Evolutionary conservation across 2,113 vertebrate species (phyloP).

Genomic region (Atherinomorus stipes): DNA sequence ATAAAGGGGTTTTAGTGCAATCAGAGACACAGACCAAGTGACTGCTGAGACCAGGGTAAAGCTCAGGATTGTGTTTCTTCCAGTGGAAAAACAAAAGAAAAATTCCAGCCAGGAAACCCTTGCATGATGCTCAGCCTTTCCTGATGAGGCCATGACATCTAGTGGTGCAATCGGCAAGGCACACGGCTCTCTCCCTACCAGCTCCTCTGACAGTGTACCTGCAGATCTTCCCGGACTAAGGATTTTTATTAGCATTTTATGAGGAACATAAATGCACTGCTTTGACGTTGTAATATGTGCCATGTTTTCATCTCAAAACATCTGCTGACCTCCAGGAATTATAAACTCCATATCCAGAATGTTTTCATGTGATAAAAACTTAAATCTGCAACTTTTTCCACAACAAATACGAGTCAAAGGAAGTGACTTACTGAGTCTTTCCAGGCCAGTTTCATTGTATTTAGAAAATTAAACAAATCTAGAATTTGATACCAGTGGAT

Average conservation of each 20-base stretch:
- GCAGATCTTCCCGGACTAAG: constrained; percentile 8
- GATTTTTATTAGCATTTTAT: constrained; percentile 45
- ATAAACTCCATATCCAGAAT: too few relatives aligned
- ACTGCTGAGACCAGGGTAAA: constrained; percentile 37
- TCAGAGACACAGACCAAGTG: constrained; percentile 19
- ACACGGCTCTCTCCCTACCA: background rate
- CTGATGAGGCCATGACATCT: constrained; percentile 56
- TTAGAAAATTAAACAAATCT: too few relatives aligned
- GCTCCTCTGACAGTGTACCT: background rate
- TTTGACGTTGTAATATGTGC: constrained; percentile 13
- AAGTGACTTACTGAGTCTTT: too few relatives aligned
- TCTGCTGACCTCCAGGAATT: background rate
- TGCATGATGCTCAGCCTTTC: constrained; percentile 4
- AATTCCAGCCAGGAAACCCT: constrained; percentile 25
- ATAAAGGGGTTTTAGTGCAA: constrained; percentile 9
- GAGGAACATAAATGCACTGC: constrained; percentile 15
- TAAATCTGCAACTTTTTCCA: too few relatives aligned
- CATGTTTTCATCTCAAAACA: constrained; percentile 32
- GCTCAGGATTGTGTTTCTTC: constrained; percentile 27
- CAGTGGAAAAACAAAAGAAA: constrained; percentile 59
- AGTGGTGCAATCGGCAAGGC: constrained; percentile 42
- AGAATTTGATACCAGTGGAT: too few relatives aligned
- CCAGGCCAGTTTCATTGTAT: too few relatives aligned
- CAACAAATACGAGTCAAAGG: too few relatives aligned
- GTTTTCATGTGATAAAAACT: too few relatives aligned